Base-by-base conservation (phyloP, 2,888 invertebrate genomes). In the Agonopterix arenella region DNA sequence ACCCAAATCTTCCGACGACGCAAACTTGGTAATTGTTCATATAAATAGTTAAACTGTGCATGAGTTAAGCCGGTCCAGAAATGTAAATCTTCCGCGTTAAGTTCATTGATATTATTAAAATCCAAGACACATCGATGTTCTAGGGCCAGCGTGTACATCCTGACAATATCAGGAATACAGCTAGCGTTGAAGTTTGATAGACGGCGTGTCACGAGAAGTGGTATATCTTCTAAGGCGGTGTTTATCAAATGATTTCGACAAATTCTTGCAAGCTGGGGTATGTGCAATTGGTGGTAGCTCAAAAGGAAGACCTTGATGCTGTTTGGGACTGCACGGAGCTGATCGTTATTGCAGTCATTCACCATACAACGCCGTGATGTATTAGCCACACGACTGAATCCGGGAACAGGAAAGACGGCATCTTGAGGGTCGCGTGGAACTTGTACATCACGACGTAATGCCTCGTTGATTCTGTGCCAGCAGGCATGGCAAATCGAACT, bases 401-500 rank as follows among this genome's bases (percentile, higher is more conserved):
- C 45, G 10, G 13, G 45, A 9, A 45, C 45, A 16, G 45, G 46
- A 47, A 52, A 40, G 40, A 45, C 40, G 38, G 48, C 49, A 51
- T 41, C 48, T 48, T 49, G 49, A 49, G 46, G 52, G 16, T 16
- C 16, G 16, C 16, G 16, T 47, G 41, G 47, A 47, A 41, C 37
- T 45, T 36, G 43, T 48, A 37, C 44, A 45, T 55, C 55, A 44
- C 37, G 55, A 46, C 41, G 48, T 45, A 53, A 37, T 38, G 38
- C 46, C 45, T 48, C 45, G 46, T 55, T 41, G 49, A 55, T 53
- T 46, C 53, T 55, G 46, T 53, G 53, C 55, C 53, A 52, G 50
- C 52, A 53, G 41, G 52, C 49, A 43, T 52, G 52, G 44, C 55
- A 53, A 44, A 51, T 55, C 45, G 55, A 53, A 44, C 55, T 53